phyloP scores from a whole-genome alignment of 2,797 vertebrate genomes.

The Danio tinwini region DNA sequence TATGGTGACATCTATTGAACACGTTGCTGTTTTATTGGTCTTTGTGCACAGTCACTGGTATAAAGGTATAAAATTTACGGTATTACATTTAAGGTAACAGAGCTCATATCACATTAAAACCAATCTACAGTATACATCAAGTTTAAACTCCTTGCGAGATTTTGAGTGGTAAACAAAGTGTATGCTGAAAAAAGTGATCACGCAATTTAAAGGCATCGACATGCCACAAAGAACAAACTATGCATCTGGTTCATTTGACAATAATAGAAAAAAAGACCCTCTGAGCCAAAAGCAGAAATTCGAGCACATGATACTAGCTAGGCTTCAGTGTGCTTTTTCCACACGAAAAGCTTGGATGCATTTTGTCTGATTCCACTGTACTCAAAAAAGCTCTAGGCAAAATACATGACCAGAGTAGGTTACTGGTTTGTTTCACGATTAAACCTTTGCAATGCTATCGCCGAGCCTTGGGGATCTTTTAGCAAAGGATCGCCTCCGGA shows the following conservation, averaged over 20 bases:
- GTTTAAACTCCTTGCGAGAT: too few relatives aligned
- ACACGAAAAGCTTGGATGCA: slow-evolving; percentile 39
- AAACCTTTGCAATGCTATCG: slow-evolving; percentile 54
- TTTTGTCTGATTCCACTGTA: slow-evolving; percentile 49
- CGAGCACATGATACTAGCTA: slow-evolving; percentile 16
- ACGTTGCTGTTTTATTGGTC: too few relatives aligned
- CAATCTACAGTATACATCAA: too few relatives aligned
- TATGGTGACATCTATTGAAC: too few relatives aligned
- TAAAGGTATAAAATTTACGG: too few relatives aligned
- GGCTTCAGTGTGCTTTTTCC: slow-evolving; percentile 29
- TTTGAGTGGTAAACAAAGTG: too few relatives aligned
- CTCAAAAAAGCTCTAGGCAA: slow-evolving; percentile 55
- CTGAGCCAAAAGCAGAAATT: slow-evolving; percentile 17
- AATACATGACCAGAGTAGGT: slow-evolving; percentile 61
- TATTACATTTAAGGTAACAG: too few relatives aligned
- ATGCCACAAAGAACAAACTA: not conserved
- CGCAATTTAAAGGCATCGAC: not conserved
- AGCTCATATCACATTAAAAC: too few relatives aligned
- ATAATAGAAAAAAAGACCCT: not conserved
- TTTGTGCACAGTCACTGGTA: too few relatives aligned
- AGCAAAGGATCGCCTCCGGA: slow-evolving; percentile 51
- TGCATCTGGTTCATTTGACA: slow-evolving; percentile 18
- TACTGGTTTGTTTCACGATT: slow-evolving; percentile 55
- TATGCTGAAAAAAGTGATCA: too few relatives aligned
- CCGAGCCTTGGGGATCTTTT: slow-evolving; percentile 49